A percentile compares a stretch with the other conserved stretches of the same genome.
Conservation (phyloP, 2,797 vertebrate species). For the Megaceryle alcyon region DNA sequence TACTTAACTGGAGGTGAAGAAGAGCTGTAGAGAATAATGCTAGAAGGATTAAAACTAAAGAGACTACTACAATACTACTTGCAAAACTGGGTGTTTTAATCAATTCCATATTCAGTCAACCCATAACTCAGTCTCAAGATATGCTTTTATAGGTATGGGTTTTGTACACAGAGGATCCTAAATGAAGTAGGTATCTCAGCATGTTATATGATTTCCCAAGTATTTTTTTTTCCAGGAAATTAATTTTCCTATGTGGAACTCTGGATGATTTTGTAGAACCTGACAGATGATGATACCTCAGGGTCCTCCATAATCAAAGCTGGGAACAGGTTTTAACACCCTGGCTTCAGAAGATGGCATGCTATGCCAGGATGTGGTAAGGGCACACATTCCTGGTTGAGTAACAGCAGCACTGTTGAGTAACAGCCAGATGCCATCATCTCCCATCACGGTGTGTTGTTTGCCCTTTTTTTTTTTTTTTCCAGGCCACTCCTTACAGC, state of each 20-base stretch:
- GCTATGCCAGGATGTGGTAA: fast-evolving
- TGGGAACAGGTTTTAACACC: background rate
- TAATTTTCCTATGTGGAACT: background rate
- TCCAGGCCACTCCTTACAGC: background rate
- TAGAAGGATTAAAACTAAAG: background rate
- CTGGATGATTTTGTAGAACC: background rate
- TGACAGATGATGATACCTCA: background rate
- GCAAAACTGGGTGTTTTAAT: background rate
- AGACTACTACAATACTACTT: background rate
- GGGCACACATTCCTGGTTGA: background rate
- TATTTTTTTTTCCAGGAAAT: background rate
- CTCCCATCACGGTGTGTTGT: background rate
- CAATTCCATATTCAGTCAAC: background rate
- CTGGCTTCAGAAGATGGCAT: background rate
- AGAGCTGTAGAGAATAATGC: background rate
- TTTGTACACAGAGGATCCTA: background rate
- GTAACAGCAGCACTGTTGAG: background rate
- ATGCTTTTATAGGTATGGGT: background rate
- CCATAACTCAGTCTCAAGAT: background rate
- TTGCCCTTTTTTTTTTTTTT: no score
- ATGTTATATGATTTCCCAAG: background rate
- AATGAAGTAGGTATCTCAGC: background rate
- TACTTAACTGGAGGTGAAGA: background rate
- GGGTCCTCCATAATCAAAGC: background rate
- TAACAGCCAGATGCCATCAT: background rate